These are phyloP conservation scores for Oreochromis niloticus DNA, from an alignment of 2,113 vertebrate genomes.

Conservation along the genomic window DNA sequence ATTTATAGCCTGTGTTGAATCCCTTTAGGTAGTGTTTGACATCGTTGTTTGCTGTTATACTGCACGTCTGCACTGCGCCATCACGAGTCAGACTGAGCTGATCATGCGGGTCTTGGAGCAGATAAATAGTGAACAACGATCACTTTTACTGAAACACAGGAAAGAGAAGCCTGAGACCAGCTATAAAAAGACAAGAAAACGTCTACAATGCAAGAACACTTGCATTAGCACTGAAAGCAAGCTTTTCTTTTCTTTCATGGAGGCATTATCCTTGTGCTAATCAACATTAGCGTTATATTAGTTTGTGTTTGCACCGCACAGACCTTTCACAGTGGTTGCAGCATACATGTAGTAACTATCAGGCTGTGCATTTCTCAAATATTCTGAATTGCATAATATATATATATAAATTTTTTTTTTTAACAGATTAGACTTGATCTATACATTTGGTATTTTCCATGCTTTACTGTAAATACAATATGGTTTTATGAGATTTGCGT, in stretches of 20 bases:
- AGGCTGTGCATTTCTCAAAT: not conserved
- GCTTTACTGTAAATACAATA: not conserved
- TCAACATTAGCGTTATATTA: not conserved
- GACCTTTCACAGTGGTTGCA: not conserved
- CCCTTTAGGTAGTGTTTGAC: not conserved
- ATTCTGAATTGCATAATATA: not conserved
- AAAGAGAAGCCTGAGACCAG: not conserved
- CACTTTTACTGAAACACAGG: not conserved
- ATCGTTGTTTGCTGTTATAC: not conserved
- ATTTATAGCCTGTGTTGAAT: not conserved
- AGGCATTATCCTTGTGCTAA: not conserved
- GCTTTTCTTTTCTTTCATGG: not conserved
- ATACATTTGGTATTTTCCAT: not conserved
- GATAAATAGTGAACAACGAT: not conserved
- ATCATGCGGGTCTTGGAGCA: not conserved
- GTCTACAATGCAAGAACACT: not conserved
- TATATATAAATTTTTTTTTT: not conserved
- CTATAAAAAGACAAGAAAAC: not conserved
- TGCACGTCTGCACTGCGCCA: not conserved
- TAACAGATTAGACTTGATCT: not conserved
- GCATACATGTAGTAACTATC: not conserved
- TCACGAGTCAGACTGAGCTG: not conserved
- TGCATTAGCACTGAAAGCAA: not conserved
- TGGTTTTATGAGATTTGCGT: not conserved
- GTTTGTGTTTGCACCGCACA: not conserved